Evolutionary conservation across 2,797 vertebrate genomes (phyloP), one percentile per base, ranked within the genome.

Genomic region (Smutsia gigantea): DNA sequence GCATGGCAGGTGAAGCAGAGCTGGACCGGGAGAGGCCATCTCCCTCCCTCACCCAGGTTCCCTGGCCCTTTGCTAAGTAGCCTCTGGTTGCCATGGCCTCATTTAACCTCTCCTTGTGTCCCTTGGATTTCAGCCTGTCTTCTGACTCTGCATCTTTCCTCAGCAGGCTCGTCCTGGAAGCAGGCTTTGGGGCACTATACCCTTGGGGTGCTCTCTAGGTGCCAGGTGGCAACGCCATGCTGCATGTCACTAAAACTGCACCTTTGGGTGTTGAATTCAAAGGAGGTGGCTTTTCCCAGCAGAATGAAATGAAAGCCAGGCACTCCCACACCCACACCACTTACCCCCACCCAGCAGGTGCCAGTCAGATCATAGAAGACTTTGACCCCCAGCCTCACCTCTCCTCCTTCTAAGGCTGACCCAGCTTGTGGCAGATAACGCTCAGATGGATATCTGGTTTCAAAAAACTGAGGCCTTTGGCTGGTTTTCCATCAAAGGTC

Each of bases 1-100:
- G 99, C 99, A 0, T 99, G 99, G 99, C 99, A 99, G 99, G 99
- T 99, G 98, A 95, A 18, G 81, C 31, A 12, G 17, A 29, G 37
- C 82, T 3, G 37, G 57, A 0, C 61, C 6, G 18, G 29, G 37
- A 14, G 17, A 17, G 6, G 4, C 18, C 5, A 12, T 46, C 46
- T 46, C 46, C 46, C 46, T 46, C 46, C 46, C 27, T n/a, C 15
- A 0, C 0, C 23, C 74, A 7, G 25, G 25, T 10, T 31, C 11
- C 1, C 10, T 11, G 13, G 6, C 14, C 17, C 63, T 78, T 12
- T 11, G 19, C 51, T 2, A 5, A 37, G 72, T 39, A 7, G 17
- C 66, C 51, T n/a, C 90, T 19, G 27, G 63, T 34, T 1, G 14
- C 23, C 2, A 3, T 25, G 57, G 42, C 77, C 61, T 21, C 1